Conservation (phyloP, 2,113 vertebrate genomes). For the Gymnarchus niloticus region DNA sequence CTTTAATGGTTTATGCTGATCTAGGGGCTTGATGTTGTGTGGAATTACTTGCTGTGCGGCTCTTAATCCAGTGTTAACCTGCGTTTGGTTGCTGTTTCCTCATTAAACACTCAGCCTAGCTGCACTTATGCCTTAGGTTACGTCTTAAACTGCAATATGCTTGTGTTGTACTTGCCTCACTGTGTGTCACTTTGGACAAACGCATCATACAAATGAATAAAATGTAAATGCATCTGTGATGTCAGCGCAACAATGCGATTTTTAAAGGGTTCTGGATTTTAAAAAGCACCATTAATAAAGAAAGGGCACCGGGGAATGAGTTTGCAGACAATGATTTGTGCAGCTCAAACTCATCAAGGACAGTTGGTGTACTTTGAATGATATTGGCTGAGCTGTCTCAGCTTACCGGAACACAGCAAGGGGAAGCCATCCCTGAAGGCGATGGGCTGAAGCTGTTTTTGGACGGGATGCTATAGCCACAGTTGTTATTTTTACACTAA, state of each 20-base stretch:
- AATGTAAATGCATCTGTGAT: background rate
- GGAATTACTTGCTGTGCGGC: no score
- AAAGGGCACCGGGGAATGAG: background rate
- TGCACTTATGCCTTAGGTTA: background rate
- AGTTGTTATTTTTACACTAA: slow-evolving; percentile 18
- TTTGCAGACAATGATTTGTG: background rate
- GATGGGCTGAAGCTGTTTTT: slow-evolving; percentile 8
- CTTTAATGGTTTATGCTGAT: background rate
- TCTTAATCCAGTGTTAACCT: no score
- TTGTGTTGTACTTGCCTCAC: no score
- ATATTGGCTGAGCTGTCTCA: slow-evolving; percentile 14
- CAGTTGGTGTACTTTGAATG: background rate
- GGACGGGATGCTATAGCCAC: slow-evolving; percentile 3
- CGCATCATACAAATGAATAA: background rate
- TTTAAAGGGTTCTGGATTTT: background rate
- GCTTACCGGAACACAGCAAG: slow-evolving; percentile 9
- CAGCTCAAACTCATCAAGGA: slow-evolving; percentile 6
- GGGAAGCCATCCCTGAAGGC: slow-evolving; percentile 13
- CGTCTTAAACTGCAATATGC: background rate
- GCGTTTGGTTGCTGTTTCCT: no score
- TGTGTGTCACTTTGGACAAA: no score
- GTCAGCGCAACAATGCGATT: background rate
- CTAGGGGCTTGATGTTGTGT: no score
- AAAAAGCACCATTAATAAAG: background rate
- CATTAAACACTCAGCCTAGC: no score